phyloP scores from a whole-genome alignment of 2,113 vertebrate species.

The Gobiocypris rarus region DNA sequence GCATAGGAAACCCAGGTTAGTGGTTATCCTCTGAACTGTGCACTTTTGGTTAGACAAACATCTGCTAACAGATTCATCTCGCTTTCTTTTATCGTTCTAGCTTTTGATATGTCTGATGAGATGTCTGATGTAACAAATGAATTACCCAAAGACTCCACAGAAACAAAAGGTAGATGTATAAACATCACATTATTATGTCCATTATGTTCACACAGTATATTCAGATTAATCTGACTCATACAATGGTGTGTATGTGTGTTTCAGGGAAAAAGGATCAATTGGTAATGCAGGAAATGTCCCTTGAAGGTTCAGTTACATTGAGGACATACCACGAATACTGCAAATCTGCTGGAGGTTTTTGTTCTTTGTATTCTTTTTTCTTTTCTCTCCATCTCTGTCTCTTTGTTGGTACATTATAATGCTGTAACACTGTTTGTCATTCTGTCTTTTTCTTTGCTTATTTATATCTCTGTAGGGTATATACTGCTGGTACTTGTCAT shows the following conservation, averaged over 20 bases:
- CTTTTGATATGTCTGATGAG: constrained; percentile 76
- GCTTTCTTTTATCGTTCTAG: constrained; percentile 66
- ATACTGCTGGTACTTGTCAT: constrained; percentile 62
- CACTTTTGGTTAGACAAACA: not conserved
- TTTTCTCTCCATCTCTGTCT: not conserved
- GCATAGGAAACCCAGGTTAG: constrained; percentile 71
- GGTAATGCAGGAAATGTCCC: constrained; percentile 64
- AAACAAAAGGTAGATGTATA: constrained; percentile 58
- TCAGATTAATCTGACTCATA: not conserved
- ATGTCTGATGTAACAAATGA: constrained; percentile 57
- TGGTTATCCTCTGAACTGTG: not conserved
- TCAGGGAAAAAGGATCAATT: constrained; percentile 69
- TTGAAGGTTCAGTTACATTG: constrained; percentile 73
- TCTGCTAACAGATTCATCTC: not conserved
- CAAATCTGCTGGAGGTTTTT: constrained; percentile 80
- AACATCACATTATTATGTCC: not conserved
- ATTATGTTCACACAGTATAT: not conserved
- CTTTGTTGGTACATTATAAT: not conserved
- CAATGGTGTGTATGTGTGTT: not conserved
- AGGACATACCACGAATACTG: constrained; percentile 79
- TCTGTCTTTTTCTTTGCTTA: not conserved
- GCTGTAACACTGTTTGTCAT: not conserved
- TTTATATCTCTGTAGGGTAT: constrained; percentile 72
- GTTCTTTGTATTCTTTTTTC: too few relatives aligned
- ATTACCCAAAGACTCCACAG: constrained; percentile 34